Evolutionary conservation across 2,888 invertebrate species (phyloP).

Genomic region (Cinara cedri): DNA sequence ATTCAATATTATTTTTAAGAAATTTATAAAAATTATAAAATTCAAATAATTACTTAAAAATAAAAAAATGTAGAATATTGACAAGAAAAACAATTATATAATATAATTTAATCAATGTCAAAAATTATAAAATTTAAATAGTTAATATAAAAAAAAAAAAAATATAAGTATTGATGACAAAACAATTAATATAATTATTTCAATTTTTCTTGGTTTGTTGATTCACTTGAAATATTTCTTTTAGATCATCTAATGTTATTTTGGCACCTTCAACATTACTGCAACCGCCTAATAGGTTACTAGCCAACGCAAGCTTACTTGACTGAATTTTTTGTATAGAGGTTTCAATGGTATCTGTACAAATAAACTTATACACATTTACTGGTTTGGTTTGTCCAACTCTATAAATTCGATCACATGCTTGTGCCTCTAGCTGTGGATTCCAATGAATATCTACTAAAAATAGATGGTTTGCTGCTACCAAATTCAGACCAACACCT

Average conservation of each 20-base stretch:
- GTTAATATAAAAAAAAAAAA: too few relatives aligned
- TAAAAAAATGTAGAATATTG: too few relatives aligned
- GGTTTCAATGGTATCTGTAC: slow-evolving; percentile 29
- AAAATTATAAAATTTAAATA: too few relatives aligned
- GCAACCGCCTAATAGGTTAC: slow-evolving; percentile 22
- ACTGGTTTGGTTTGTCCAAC: slow-evolving; percentile 85
- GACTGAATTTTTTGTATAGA: slow-evolving; percentile 35
- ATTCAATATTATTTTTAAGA: too few relatives aligned
- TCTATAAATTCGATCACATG: slow-evolving; percentile 90
- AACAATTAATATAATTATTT: too few relatives aligned
- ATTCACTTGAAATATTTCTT: slow-evolving; percentile 43
- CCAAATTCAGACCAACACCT: slow-evolving; percentile 92
- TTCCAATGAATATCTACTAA: slow-evolving; percentile 95
- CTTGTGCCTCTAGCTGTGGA: slow-evolving; percentile 92
- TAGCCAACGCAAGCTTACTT: slow-evolving; percentile 18
- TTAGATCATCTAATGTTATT: slow-evolving; percentile 34
- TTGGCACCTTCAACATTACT: slow-evolving; percentile 34
- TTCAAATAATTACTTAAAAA: too few relatives aligned
- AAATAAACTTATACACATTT: slow-evolving; percentile 70
- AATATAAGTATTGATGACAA: too few relatives aligned
- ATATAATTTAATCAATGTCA: too few relatives aligned
- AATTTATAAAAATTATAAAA: too few relatives aligned
- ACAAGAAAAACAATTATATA: too few relatives aligned
- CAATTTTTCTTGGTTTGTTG: too few relatives aligned
- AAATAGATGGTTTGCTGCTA: slow-evolving; percentile 89